A percentile compares a stretch with the other conserved stretches of the same genome.
These are phyloP conservation scores for Etheostoma nigrum DNA, from an alignment of 2,797 vertebrate genomes.

Conservation along the genomic window DNA sequence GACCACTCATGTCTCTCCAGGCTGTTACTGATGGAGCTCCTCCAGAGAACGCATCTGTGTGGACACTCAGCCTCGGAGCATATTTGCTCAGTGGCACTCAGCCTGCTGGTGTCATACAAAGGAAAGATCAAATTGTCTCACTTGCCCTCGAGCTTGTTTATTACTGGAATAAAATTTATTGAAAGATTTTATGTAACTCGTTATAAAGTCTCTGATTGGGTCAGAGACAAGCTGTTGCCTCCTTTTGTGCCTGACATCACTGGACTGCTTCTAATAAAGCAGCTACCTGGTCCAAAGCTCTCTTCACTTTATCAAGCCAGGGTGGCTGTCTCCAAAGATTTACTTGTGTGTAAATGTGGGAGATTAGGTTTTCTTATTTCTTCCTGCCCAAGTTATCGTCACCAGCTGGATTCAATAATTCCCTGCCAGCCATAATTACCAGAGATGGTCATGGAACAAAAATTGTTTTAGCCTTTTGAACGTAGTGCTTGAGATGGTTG, in stretches of 20 bases:
- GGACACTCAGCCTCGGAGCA: background rate
- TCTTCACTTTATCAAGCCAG: background rate
- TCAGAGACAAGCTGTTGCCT: background rate
- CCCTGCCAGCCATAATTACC: no score
- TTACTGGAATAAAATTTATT: background rate
- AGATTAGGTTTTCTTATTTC: no score
- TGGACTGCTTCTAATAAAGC: background rate
- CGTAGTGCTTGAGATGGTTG: no score
- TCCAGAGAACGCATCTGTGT: constrained; percentile 14
- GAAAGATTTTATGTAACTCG: background rate
- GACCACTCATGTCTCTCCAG: background rate
- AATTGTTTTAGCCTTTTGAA: no score
- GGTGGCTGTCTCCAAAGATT: no score
- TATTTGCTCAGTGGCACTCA: background rate
- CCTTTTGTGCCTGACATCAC: background rate
- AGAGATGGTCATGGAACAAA: no score
- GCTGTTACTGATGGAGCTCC: background rate
- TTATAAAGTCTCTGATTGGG: background rate
- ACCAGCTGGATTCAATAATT: no score
- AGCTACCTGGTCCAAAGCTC: constrained; percentile 1
- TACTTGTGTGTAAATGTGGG: no score
- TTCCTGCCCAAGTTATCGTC: no score
- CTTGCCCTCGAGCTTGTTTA: background rate
- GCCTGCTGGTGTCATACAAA: background rate
- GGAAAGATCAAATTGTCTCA: background rate